phyloP scores from a whole-genome alignment of 2,113 vertebrate species.

The Sylvilagus bachmani region DNA sequence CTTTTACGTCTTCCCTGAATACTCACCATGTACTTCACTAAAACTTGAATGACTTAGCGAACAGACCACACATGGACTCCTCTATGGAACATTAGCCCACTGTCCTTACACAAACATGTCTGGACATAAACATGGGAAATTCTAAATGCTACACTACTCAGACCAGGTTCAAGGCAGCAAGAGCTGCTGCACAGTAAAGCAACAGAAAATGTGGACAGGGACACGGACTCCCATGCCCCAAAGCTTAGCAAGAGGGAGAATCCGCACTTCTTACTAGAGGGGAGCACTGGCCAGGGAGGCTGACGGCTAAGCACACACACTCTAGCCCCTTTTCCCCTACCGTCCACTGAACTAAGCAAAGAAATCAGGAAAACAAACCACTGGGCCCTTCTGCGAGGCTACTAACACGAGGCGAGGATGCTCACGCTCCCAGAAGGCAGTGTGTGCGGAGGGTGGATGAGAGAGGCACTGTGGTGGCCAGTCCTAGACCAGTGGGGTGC shows the following conservation, averaged over 20 bases:
- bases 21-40: not conserved
- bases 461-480: not conserved
- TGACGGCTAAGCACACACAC: not conserved
- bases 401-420: fast-evolving
- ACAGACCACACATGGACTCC: no score
- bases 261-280: fast-evolving
- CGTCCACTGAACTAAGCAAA: not conserved
- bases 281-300: no score
- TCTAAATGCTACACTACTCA: not conserved
- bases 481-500: not conserved
- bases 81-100: not conserved
- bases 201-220: not conserved
- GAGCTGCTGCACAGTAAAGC: not conserved
- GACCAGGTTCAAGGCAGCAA: not conserved
- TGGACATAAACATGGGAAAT: not conserved
- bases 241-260: not conserved
- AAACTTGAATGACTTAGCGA: not conserved
- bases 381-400: not conserved
- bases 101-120: not conserved
- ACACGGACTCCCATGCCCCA: not conserved
- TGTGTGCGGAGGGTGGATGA: not conserved
- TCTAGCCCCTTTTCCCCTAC: not conserved
- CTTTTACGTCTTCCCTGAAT: not conserved
- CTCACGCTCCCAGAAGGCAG: not conserved
- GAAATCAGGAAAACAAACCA: not conserved